Percentiles rank a stretch among this genome's conserved stretches.
Evolutionary conservation across 1,140 invertebrate species (phyloP).

Genomic region (Drosophila subpulchrella): DNA sequence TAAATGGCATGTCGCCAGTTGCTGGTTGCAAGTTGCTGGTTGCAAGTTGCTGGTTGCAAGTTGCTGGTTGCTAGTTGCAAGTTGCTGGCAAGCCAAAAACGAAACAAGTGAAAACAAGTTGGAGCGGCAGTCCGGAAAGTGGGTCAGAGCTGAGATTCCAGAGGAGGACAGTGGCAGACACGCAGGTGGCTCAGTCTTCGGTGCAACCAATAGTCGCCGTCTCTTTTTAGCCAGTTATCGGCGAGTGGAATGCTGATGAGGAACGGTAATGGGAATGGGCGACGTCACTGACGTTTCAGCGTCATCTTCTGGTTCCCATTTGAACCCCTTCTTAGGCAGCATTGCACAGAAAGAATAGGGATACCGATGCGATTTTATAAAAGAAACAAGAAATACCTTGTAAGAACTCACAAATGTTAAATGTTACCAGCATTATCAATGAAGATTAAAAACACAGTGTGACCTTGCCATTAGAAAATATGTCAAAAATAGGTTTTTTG

Average conservation of each 20-base stretch:
- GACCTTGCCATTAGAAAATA: not conserved
- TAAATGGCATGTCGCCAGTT: conserved; percentile 32
- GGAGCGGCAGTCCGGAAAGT: conserved; percentile 70
- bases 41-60: conserved; percentile 11
- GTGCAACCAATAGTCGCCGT: conserved; percentile 24
- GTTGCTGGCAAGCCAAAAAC: conserved; percentile 58
- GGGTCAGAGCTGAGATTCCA: conserved; percentile 71
- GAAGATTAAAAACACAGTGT: not conserved
- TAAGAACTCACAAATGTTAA: not conserved
- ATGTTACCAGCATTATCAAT: not conserved
- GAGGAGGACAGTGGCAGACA: conserved; percentile 55
- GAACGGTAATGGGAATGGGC: conserved; percentile 38
- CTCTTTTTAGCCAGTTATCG: conserved; percentile 45
- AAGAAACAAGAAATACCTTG: not conserved
- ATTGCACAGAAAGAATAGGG: not conserved
- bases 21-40: conserved; percentile 24
- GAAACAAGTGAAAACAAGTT: conserved; percentile 83
- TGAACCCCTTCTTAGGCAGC: conserved; percentile 16
- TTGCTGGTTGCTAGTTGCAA: conserved; percentile 23
- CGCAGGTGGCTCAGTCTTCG: conserved; percentile 64
- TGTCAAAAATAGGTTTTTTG: too few relatives aligned
- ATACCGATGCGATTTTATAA: not conserved
- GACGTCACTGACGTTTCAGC: conserved; percentile 42
- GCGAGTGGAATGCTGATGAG: conserved; percentile 52
- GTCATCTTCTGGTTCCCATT: conserved; percentile 41